Percentiles rank a stretch among this genome's conserved stretches.
Conservation (phyloP, 2,888 invertebrate species). For the Teleiodes luculella region DNA sequence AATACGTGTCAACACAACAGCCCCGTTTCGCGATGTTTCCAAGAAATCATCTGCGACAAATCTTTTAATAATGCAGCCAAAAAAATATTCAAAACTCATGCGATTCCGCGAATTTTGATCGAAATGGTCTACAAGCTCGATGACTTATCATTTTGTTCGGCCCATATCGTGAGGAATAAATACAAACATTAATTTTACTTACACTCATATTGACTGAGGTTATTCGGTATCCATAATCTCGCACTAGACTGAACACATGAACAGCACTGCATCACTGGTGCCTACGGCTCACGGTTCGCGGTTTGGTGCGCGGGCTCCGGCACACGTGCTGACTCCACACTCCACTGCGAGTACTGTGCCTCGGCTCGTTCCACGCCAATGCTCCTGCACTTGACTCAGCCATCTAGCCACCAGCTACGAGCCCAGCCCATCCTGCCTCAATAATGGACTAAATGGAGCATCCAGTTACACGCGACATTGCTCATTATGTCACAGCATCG, state of each 20-base stretch:
- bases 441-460: conserved; percentile 64
- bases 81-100: too few species aligned
- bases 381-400: conserved; percentile 73
- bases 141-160: too few species aligned
- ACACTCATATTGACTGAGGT: conserved; percentile 13
- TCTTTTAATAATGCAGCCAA: too few species aligned
- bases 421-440: conserved; percentile 60
- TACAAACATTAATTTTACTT: conserved; percentile 10
- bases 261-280: conserved; percentile 8
- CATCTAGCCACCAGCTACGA: conserved; percentile 26
- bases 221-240: conserved; percentile 6
- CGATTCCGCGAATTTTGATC: too few species aligned
- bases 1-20: too few species aligned
- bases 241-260: conserved; percentile 9
- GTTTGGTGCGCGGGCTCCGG: conserved; percentile 48
- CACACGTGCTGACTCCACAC: conserved; percentile 63
- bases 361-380: conserved; percentile 61
- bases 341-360: conserved; percentile 52
- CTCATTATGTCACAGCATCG: conserved; percentile 15
- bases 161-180: too few species aligned
- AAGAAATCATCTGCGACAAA: too few species aligned
- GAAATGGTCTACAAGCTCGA: too few species aligned
- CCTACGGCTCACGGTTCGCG: not conserved
- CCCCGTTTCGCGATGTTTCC: too few species aligned
- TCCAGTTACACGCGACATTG: conserved; percentile 23